Conservation (phyloP, 2,888 invertebrate species). For the Hartigia nigra region DNA sequence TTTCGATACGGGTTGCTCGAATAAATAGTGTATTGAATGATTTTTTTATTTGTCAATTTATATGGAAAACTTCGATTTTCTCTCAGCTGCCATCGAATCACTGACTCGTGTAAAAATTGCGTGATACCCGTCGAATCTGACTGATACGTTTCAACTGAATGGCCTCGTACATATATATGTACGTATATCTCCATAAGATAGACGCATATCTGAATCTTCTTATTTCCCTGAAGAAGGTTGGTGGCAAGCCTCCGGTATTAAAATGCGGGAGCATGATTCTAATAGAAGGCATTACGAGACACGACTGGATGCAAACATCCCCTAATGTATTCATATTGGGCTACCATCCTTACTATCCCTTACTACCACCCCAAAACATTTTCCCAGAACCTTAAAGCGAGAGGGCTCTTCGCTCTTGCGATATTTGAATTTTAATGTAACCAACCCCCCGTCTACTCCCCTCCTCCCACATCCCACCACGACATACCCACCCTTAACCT, state of each 20-base stretch:
- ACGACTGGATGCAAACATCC: constrained; percentile 48
- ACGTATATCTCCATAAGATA: not conserved
- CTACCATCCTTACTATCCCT: constrained; percentile 29
- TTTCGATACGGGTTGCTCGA: not conserved
- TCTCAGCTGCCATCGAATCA: not conserved
- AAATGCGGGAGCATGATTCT: constrained; percentile 62
- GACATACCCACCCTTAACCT: not conserved
- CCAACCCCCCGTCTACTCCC: constrained; percentile 6
- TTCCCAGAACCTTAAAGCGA: constrained; percentile 41
- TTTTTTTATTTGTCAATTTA: not conserved
- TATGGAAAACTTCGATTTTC: not conserved
- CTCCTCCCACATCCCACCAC: too few species aligned
- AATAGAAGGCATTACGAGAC: constrained; percentile 58
- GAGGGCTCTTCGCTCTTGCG: constrained; percentile 38
- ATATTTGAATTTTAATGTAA: constrained; percentile 56
- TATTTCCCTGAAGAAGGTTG: not conserved
- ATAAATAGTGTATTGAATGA: not conserved
- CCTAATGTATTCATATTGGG: constrained; percentile 59
- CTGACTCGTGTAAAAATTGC: not conserved
- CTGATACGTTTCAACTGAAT: not conserved
- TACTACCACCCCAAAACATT: constrained; percentile 22
- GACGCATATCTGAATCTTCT: not conserved
- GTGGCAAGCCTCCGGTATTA: constrained; percentile 41
- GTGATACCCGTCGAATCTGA: not conserved
- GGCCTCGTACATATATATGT: not conserved